Evolutionary conservation across 2,113 vertebrate genomes (phyloP), one percentile per base, ranked within the genome.

Genomic region (Menidia beryllina): DNA sequence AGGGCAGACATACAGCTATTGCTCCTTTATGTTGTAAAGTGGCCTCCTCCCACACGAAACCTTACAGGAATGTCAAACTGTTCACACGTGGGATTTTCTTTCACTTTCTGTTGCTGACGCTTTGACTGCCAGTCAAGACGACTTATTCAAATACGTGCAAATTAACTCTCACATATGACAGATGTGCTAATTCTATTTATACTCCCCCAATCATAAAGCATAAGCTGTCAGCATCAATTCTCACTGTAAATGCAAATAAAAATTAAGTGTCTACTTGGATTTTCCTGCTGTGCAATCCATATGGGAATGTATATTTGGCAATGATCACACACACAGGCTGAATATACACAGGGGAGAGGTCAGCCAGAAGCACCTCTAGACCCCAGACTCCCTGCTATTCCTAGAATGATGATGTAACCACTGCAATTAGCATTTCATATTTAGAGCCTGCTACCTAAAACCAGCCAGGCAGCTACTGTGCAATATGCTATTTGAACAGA

Each of bases 321-420:
- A 84, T 90, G 85, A 89, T 86, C 90, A 88, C 88, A 79, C 72
- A 83, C 72, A 66, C 75, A 57, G 39, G 77, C 85, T 47, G 47
- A 77, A 89, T 87, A 88, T 88, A 88, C 81, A 83, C 79, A 75
- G 61, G 48, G 63, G 69, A 72, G 82, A 82, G 86, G 86, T 88
- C 89, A 83, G 76, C 72, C 77, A 83, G 70, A 81, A 77, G 77
- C 81, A 84, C 78, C 83, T 86, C 79, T 79, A 89, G 85, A 91
- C 84, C 83, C 64, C 86, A 81, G 85, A 85, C 85, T 86, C 85
- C 82, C 79, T 74, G 84, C 89, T 90, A 91, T 92, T 92, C 88
- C 78, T 79, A 90, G 88, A 87, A 88, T 63, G 86, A 83, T 91
- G 91, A 92, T 80, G 84, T 90, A 87, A 91, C 81, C 19, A 74